Evolutionary conservation across 2,797 vertebrate species (phyloP).

Genomic region (Jordanella pulchra): DNA sequence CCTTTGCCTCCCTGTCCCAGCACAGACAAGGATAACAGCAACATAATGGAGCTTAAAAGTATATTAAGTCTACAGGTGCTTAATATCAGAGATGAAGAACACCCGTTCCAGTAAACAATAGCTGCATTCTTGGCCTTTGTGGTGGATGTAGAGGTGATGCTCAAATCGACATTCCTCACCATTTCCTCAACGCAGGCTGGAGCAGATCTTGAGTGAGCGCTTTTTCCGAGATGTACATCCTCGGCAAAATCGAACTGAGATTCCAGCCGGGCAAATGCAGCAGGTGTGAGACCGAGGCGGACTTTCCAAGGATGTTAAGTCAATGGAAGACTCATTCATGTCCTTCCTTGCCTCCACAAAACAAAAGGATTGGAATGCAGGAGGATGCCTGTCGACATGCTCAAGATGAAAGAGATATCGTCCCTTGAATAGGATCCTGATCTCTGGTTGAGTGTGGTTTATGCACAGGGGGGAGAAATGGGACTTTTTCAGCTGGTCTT

Average conservation of each 20-base stretch:
- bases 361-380: constrained; percentile 84
- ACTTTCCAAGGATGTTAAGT: constrained; percentile 85
- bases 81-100: constrained; percentile 71
- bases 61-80: constrained; percentile 82
- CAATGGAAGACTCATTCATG: constrained; percentile 77
- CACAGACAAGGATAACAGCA: constrained; percentile 64
- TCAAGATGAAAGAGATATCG: constrained; percentile 76
- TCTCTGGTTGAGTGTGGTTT: constrained; percentile 71
- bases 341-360: constrained; percentile 75
- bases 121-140: constrained; percentile 74
- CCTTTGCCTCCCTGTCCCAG: constrained; percentile 38
- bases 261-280: constrained; percentile 65
- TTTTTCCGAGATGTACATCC: constrained; percentile 79
- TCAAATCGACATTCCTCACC: constrained; percentile 73
- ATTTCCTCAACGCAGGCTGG: constrained; percentile 73
- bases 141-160: constrained; percentile 67
- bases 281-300: constrained; percentile 77
- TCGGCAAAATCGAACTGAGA: constrained; percentile 55
- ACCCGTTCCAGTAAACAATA: constrained; percentile 74
- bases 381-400: constrained; percentile 78
- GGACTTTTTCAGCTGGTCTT: constrained; percentile 61
- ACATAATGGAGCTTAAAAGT: constrained; percentile 61
- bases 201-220: constrained; percentile 52
- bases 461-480: constrained; percentile 42
- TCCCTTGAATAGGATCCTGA: constrained; percentile 70